A percentile compares a stretch with the other conserved stretches of the same genome.
Conservation (phyloP, 2,888 invertebrate species). For the Danaus chrysippus region DNA sequence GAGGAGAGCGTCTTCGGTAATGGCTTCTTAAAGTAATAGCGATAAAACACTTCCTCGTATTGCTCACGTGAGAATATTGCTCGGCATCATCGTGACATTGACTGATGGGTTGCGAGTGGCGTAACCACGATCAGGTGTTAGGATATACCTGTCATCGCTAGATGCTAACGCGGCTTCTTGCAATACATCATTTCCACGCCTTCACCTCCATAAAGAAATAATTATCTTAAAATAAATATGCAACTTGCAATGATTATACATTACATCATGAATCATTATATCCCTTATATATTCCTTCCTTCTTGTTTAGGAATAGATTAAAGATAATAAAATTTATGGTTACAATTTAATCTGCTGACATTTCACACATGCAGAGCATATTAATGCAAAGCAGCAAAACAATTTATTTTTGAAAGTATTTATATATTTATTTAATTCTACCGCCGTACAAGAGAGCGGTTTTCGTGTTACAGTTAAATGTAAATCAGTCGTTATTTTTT, state of each 20-base stretch:
- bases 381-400: slow-evolving; percentile 21
- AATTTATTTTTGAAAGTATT: slow-evolving; percentile 30
- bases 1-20: slow-evolving; percentile 52
- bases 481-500: slow-evolving; percentile 47
- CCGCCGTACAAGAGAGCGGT: slow-evolving; percentile 47
- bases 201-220: slow-evolving; percentile 36
- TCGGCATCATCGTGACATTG: slow-evolving; percentile 53
- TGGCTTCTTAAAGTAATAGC: slow-evolving; percentile 59
- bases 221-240: slow-evolving; percentile 40
- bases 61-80: slow-evolving; percentile 60
- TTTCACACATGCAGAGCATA: neutral
- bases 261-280: too few relatives aligned
- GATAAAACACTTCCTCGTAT: slow-evolving; percentile 64
- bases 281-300: too few relatives aligned
- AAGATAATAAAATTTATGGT: neutral
- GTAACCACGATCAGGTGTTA: slow-evolving; percentile 34
- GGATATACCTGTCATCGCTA: slow-evolving; percentile 23
- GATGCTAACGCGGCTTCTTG: slow-evolving; percentile 12
- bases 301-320: too few relatives aligned
- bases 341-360: neutral
- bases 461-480: slow-evolving; percentile 56
- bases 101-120: slow-evolving; percentile 52
- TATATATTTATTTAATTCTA: slow-evolving; percentile 53
- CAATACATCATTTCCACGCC: slow-evolving; percentile 30
- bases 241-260: too few relatives aligned